Percentiles rank a stretch among this genome's conserved stretches.
Evolutionary conservation across 2,888 invertebrate species (phyloP).

Genomic region (Drosophila emarginata): DNA sequence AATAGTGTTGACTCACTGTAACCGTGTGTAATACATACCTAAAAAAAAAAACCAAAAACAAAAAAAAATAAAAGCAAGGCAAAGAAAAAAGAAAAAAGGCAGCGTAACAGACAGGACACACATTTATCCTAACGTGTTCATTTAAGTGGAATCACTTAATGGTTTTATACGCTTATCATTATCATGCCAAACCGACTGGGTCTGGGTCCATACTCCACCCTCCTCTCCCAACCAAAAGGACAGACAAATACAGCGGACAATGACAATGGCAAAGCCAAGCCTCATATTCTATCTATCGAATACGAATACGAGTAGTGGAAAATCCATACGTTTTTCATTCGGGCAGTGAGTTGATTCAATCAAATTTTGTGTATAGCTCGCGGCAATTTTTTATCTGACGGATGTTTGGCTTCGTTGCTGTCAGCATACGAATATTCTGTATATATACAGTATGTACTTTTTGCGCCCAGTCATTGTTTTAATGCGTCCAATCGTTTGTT

Average conservation of each 20-base stretch:
- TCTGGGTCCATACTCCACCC: slow-evolving; percentile 5
- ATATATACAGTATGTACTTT: slow-evolving; percentile 47
- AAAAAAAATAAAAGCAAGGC: not conserved
- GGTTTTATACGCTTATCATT: slow-evolving; percentile 80
- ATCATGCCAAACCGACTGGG: slow-evolving; percentile 48
- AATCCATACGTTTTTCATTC: slow-evolving; percentile 6
- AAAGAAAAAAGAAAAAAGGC: slow-evolving; percentile 15
- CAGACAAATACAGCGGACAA: slow-evolving; percentile 13
- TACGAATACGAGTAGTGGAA: not conserved
- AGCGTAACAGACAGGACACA: slow-evolving; percentile 19
- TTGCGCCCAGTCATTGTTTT: slow-evolving; percentile 73
- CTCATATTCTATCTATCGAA: not conserved
- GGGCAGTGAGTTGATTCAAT: slow-evolving; percentile 58
- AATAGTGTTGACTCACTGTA: slow-evolving; percentile 9
- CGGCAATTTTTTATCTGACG: slow-evolving; percentile 62
- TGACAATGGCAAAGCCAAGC: slow-evolving; percentile 39
- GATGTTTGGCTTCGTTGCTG: slow-evolving; percentile 73
- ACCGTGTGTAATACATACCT: slow-evolving; percentile 4
- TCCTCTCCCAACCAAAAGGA: slow-evolving; percentile 28
- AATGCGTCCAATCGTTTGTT: slow-evolving; percentile 53
- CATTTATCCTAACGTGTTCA: slow-evolving; percentile 71
- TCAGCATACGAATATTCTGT: slow-evolving; percentile 52
- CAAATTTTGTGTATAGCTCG: slow-evolving; percentile 51
- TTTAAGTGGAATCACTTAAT: slow-evolving; percentile 81
- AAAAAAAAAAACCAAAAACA: not conserved